Percentiles rank a stretch among this genome's conserved stretches.
phyloP scores from a whole-genome alignment of 2,888 invertebrate genomes.

The Ariolimax columbianus region DNA sequence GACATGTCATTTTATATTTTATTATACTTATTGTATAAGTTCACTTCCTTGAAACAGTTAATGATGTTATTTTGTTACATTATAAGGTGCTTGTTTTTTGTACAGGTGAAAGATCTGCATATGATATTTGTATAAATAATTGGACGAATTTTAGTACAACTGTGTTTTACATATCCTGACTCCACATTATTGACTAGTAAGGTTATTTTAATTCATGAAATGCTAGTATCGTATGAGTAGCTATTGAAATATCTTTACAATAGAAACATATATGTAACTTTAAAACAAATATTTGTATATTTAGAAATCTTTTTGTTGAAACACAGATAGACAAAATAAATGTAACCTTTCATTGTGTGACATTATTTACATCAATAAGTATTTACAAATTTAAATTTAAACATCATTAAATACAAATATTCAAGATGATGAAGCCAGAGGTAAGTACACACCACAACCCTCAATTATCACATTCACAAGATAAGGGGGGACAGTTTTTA shows the following conservation, averaged over 20 bases:
- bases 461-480: neutral
- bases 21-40: neutral
- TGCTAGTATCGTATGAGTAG: neutral
- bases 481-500: too few relatives aligned
- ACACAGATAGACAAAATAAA: neutral
- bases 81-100: neutral
- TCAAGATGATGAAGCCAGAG: neutral
- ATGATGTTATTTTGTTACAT: neutral
- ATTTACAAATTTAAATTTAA: neutral
- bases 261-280: too few relatives aligned
- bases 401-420: neutral
- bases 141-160: neutral
- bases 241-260: neutral
- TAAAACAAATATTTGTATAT: too few relatives aligned
- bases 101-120: neutral
- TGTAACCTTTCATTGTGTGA: neutral
- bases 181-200: neutral
- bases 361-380: neutral
- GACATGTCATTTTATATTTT: neutral
- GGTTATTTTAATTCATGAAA: neutral
- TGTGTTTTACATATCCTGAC: neutral
- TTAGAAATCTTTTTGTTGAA: too few relatives aligned
- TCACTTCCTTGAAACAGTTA: neutral
- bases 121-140: neutral
- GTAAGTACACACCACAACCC: neutral